phyloP scores from a whole-genome alignment of 2,797 vertebrate species.

The Graptemys geographica region DNA sequence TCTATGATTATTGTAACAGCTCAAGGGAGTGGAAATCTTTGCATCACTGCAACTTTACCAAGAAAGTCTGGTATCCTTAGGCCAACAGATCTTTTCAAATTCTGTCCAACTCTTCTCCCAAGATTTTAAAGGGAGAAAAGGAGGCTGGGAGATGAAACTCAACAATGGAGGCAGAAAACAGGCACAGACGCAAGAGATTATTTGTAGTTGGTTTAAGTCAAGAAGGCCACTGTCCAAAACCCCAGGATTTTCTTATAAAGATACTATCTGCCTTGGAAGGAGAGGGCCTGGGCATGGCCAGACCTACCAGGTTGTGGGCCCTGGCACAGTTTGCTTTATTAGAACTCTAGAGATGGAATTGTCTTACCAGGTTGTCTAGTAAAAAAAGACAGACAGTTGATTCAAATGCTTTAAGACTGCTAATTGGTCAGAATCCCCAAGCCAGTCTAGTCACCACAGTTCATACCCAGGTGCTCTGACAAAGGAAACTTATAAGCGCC shows the following conservation, averaged over 20 bases:
- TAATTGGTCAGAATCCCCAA: background rate
- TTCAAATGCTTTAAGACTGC: background rate
- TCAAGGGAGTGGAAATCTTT: background rate
- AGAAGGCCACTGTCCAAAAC: background rate
- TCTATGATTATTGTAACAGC: background rate
- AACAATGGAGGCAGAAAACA: background rate
- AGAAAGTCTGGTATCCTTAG: background rate
- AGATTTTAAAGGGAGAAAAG: background rate
- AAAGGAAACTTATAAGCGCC: background rate
- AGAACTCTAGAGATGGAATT: background rate
- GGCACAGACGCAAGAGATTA: background rate
- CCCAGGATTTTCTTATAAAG: background rate
- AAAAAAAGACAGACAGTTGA: background rate
- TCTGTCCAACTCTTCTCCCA: background rate
- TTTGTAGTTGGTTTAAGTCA: background rate
- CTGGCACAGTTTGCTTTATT: background rate
- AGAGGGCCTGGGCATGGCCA: background rate
- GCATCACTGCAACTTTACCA: background rate
- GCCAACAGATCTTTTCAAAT: too few species aligned
- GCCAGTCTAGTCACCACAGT: background rate
- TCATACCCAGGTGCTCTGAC: background rate
- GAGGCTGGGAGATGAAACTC: background rate
- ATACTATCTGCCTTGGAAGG: background rate
- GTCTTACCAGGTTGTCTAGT: background rate
- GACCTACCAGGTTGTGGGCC: background rate